Percentiles rank a stretch among this genome's conserved stretches.
phyloP scores from a whole-genome alignment of 2,888 invertebrate species.

The Drosophila tripunctata region DNA sequence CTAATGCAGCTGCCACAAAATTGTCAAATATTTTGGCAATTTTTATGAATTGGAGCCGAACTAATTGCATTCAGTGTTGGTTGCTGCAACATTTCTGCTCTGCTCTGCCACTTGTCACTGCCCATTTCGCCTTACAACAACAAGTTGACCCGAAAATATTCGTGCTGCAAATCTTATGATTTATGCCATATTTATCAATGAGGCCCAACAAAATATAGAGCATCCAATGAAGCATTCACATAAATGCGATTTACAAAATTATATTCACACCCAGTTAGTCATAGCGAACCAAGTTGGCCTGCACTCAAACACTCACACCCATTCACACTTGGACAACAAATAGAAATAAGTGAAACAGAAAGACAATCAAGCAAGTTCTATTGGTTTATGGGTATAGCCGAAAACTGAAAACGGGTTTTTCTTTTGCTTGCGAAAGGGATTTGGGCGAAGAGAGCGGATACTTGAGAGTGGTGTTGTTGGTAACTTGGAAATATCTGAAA shows the following conservation, averaged over 20 bases:
- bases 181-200: constrained; percentile 67
- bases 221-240: constrained; percentile 49
- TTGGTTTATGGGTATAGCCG: constrained; percentile 50
- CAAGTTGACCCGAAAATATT: constrained; percentile 32
- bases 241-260: constrained; percentile 37
- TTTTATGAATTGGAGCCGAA: constrained; percentile 75
- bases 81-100: constrained; percentile 64
- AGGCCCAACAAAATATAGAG: constrained; percentile 34
- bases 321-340: no score
- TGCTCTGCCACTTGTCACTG: constrained; percentile 32
- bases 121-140: constrained; percentile 29
- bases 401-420: constrained; percentile 58
- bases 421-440: constrained; percentile 4
- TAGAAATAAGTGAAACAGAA: constrained; percentile 30
- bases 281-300: constrained; percentile 22
- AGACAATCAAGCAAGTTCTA: constrained; percentile 58
- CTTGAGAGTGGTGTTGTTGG: constrained; percentile 20
- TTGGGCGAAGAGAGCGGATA: constrained; percentile 19
- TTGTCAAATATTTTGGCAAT: constrained; percentile 53
- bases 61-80: constrained; percentile 73
- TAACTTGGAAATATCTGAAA: constrained; percentile 40
- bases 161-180: constrained; percentile 53
- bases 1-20: constrained; percentile 62
- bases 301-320: constrained; percentile 23
- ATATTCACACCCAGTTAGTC: constrained; percentile 34